phyloP scores from a whole-genome alignment of 1,140 invertebrate genomes.

The Patella vulgata region DNA sequence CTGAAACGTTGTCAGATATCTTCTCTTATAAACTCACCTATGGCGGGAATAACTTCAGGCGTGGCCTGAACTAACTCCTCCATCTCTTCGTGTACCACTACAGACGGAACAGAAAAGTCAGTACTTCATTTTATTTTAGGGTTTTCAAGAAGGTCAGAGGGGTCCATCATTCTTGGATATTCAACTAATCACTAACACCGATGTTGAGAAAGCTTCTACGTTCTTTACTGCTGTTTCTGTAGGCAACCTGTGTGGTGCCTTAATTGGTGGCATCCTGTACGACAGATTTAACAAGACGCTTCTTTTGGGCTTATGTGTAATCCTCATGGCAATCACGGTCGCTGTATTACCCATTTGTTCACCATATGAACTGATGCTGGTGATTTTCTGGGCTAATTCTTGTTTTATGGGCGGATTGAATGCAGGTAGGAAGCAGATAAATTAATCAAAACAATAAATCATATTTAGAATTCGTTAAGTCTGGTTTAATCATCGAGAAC shows the following conservation, averaged over 20 bases:
- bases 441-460: too few species aligned
- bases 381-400: slow-evolving; percentile 41
- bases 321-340: slow-evolving; percentile 31
- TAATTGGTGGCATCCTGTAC: slow-evolving; percentile 45
- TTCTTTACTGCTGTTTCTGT: slow-evolving; percentile 45
- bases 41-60: too few species aligned
- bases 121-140: slow-evolving; percentile 40
- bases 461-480: too few species aligned
- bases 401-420: slow-evolving; percentile 55
- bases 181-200: slow-evolving; percentile 42
- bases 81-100: too few species aligned
- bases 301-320: slow-evolving; percentile 30
- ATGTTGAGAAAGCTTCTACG: slow-evolving; percentile 36
- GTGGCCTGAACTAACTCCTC: too few species aligned
- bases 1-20: too few species aligned
- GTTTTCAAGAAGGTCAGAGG: slow-evolving; percentile 54
- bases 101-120: too few species aligned
- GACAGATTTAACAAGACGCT: slow-evolving; percentile 40
- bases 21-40: too few species aligned
- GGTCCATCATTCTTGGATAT: slow-evolving; percentile 61
- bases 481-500: too few species aligned
- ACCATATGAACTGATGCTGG: slow-evolving; percentile 33
- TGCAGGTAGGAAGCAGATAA: slow-evolving; percentile 37
- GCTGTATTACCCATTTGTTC: slow-evolving; percentile 42
- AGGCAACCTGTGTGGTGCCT: slow-evolving; percentile 48